These are phyloP conservation scores for Ligdia adustata DNA, from an alignment of 2,888 invertebrate genomes.

Conservation along the genomic window DNA sequence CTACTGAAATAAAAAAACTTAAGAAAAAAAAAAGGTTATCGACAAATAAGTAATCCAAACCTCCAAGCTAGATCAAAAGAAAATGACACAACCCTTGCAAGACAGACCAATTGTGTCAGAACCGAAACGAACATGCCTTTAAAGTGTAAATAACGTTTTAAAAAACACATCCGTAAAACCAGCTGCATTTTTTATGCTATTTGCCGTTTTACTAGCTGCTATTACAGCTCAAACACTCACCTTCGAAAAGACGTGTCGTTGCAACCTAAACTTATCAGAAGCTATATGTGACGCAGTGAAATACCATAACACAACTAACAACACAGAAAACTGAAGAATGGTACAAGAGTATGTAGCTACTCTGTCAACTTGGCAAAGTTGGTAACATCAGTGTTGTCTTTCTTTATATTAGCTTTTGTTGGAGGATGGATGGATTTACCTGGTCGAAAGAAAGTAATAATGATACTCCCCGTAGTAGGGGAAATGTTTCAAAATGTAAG, in stretches of 20 bases:
- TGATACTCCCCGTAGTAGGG: conserved; percentile 64
- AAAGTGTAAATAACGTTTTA: background rate
- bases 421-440: conserved; percentile 76
- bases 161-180: conserved; percentile 12
- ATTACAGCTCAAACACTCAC: conserved; percentile 71
- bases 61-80: no score
- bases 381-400: conserved; percentile 88
- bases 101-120: no score
- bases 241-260: conserved; percentile 57
- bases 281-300: conserved; percentile 86
- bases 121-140: no score
- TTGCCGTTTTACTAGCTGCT: conserved; percentile 52
- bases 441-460: conserved; percentile 63
- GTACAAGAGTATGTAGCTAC: conserved; percentile 86
- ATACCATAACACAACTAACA: conserved; percentile 83
- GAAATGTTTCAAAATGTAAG: conserved; percentile 54
- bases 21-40: background rate
- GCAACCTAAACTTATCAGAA: conserved; percentile 86
- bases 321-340: conserved; percentile 64
- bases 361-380: conserved; percentile 90
- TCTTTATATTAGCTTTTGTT: conserved; percentile 85
- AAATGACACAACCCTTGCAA: no score
- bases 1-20: background rate
- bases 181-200: background rate
- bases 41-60: no score